Evolutionary conservation across 1,140 invertebrate genomes (phyloP), one percentile per base, ranked within the genome.

Genomic region (Apocrypta bakeri): DNA sequence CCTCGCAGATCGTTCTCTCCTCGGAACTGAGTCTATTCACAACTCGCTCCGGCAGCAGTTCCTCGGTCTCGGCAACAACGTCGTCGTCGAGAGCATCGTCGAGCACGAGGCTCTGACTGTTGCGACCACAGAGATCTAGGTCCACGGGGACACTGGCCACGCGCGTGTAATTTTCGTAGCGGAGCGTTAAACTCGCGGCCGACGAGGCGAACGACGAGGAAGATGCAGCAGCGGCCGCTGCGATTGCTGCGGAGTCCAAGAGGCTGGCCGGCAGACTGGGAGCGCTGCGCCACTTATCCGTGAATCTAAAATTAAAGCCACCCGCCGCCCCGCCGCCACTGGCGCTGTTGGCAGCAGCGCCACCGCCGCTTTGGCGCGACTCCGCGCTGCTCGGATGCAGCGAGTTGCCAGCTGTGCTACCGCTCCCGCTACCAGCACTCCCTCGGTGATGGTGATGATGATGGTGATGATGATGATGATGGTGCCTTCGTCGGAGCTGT

Each of bases 81-180:
- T 27, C 21, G 25, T 61, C 21, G 72, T 84, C 25, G 84, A 83
- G 0, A 80, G 24, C 9, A 85, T 78, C 8, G 85, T 83, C 48
- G 86, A 83, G 17, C 82, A 69, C 83, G 81, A 74, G 37, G 24
- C 81, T n/a, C 48, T 37, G 83, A 14, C 17, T n/a, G 48, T 37
- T 64, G 37, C 33, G 79, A 31, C 77, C 75, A 83, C 90, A 92
- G 31, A 94, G 91, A 84, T 94, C 93, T 24, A 94, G 86, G 77
- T 93, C 91, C 68, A 93, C 92, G 29, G 93, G 93, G 25, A 94
- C 92, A 85, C 93, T 94, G 24, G 88, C 89, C 17, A 93, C 92
- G 71, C 88, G 88, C 9, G 90, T 90, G 68, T 88, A 88, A 68
- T 90, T 90, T 74, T 82, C 74, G 82, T 78, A 72, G 8, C 69